Percentiles rank a stretch among this genome's conserved stretches.
Evolutionary conservation across 2,888 invertebrate species (phyloP).

Genomic region (Nezara viridula): DNA sequence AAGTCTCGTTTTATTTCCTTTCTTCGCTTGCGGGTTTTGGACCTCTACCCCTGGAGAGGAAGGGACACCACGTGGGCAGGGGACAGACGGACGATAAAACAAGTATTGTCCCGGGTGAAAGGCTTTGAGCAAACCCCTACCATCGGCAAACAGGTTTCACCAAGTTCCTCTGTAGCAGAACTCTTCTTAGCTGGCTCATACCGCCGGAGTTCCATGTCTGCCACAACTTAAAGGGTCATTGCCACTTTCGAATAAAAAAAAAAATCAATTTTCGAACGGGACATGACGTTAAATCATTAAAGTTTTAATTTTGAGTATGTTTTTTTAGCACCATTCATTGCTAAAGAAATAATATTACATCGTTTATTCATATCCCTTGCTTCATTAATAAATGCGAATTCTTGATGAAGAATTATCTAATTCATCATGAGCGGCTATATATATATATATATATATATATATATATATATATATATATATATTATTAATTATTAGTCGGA

Average conservation of each 20-base stretch:
- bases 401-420: no score
- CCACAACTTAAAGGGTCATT: background rate
- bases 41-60: background rate
- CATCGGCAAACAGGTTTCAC: background rate
- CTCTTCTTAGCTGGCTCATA: slow-evolving; percentile 15
- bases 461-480: no score
- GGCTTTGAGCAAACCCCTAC: slow-evolving; percentile 23
- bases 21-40: background rate
- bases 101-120: slow-evolving; percentile 20
- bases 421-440: no score
- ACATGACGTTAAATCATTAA: background rate
- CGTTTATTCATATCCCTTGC: no score
- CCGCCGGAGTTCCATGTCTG: background rate
- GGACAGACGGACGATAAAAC: slow-evolving; percentile 20
- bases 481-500: no score
- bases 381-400: no score
- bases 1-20: background rate
- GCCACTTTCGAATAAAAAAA: background rate
- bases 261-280: background rate
- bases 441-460: no score
- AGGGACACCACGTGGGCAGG: background rate
- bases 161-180: background rate
- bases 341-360: no score
- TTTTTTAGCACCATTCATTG: no score
- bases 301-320: no score